A percentile compares a stretch with the other conserved stretches of the same genome.
These are phyloP conservation scores for Hypena proboscidalis DNA, from an alignment of 2,888 invertebrate species.

Conservation along the genomic window DNA sequence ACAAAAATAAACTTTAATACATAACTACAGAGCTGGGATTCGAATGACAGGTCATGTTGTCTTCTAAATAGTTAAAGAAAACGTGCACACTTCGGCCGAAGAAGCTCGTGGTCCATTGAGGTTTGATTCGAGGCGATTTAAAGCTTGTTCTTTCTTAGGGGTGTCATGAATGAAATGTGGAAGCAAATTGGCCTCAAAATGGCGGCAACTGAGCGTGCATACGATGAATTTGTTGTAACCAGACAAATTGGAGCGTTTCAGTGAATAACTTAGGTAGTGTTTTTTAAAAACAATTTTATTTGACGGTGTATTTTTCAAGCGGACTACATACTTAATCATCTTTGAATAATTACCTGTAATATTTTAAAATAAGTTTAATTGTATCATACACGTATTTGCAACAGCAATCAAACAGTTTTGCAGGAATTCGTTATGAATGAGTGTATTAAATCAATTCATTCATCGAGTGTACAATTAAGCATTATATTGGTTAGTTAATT, in stretches of 20 bases:
- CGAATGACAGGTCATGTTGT: slow-evolving; percentile 1
- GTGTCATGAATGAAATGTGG: slow-evolving; percentile 17
- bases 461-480: not conserved
- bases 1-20: slow-evolving; percentile 21
- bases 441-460: not conserved
- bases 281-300: not conserved
- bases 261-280: not conserved
- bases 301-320: no score
- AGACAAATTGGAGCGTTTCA: no score
- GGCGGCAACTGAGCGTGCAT: slow-evolving; percentile 1
- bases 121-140: slow-evolving; percentile 49
- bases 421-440: no score
- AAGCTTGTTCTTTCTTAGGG: slow-evolving; percentile 37
- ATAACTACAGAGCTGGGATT: slow-evolving; percentile 10
- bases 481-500: no score
- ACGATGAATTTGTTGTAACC: no score
- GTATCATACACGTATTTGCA: no score
- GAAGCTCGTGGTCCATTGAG: slow-evolving; percentile 45
- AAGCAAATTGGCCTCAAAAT: slow-evolving; percentile 20
- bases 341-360: no score
- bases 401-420: no score
- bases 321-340: no score
- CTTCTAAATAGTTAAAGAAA: slow-evolving; percentile 44
- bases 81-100: slow-evolving; percentile 33
- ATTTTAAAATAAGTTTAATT: no score